phyloP scores from a whole-genome alignment of 1,140 invertebrate genomes.

The Conus ventricosus region DNA sequence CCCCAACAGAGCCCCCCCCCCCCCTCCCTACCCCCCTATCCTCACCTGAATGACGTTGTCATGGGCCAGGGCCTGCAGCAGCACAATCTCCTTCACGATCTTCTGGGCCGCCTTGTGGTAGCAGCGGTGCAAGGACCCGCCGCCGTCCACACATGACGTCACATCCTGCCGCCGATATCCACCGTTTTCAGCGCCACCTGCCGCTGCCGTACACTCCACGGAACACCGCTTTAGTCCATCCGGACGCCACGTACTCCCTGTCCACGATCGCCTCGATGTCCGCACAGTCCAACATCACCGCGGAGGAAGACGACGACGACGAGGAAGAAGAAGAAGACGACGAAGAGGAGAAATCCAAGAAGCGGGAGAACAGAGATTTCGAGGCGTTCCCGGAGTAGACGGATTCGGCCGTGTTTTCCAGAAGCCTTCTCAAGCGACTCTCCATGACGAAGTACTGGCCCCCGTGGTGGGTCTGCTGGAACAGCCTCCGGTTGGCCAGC shows the following conservation, averaged over 20 bases:
- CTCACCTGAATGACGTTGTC: conserved; percentile 72
- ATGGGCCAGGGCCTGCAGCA: conserved; percentile 66
- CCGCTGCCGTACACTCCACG: conserved; percentile 63
- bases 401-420: conserved; percentile 47
- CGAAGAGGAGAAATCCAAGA: conserved; percentile 23
- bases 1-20: no score
- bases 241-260: conserved; percentile 69
- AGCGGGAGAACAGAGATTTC: conserved; percentile 18
- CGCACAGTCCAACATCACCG: conserved; percentile 59
- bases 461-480: background rate
- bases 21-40: background rate
- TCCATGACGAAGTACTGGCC: conserved; percentile 53
- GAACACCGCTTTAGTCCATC: conserved; percentile 77
- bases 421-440: conserved; percentile 59
- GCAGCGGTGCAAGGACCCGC: conserved; percentile 61
- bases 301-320: conserved; percentile 4
- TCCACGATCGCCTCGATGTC: conserved; percentile 61
- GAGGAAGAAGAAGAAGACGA: conserved; percentile 12
- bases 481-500: conserved; percentile 31
- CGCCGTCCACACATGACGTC: conserved; percentile 65
- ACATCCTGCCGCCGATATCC: conserved; percentile 74
- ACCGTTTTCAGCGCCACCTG: conserved; percentile 75
- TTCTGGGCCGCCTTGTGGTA: conserved; percentile 74
- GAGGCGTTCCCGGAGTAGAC: conserved; percentile 28
- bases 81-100: conserved; percentile 72